These are phyloP conservation scores for Rhizomys pruinosus DNA, from an alignment of 2,113 vertebrate genomes.

Conservation along the genomic window DNA sequence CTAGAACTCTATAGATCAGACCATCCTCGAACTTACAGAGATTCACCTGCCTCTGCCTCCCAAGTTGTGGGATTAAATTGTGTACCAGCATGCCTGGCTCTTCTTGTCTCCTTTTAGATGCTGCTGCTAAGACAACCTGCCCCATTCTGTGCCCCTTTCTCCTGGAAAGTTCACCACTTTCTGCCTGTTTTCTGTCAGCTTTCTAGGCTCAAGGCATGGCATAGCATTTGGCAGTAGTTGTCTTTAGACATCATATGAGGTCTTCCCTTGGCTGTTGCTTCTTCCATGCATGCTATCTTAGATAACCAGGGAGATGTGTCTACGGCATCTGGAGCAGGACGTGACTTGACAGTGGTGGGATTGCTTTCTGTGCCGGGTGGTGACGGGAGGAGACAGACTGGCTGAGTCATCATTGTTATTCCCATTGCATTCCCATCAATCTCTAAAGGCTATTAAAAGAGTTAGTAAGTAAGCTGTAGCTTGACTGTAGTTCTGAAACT, in stretches of 20 bases:
- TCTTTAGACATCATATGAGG: slow-evolving; percentile 11
- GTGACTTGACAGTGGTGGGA: slow-evolving; percentile 40
- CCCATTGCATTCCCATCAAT: slow-evolving; percentile 14
- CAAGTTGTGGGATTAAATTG: too few relatives aligned
- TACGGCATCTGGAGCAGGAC: not conserved
- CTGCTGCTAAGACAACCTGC: not conserved
- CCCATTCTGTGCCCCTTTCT: not conserved
- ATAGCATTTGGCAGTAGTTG: not conserved
- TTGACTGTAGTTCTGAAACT: slow-evolving; percentile 47
- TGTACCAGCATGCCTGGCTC: too few relatives aligned
- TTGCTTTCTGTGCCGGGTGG: slow-evolving; percentile 42
- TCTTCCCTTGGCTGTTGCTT: slow-evolving; percentile 36
- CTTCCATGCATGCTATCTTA: slow-evolving; percentile 4
- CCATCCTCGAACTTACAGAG: too few relatives aligned
- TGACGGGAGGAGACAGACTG: slow-evolving; percentile 27
- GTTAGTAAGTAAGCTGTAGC: slow-evolving; percentile 57
- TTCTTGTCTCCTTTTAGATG: slow-evolving; percentile 8
- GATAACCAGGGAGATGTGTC: slow-evolving; percentile 8
- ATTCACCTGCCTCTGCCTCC: too few relatives aligned
- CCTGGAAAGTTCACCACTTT: not conserved
- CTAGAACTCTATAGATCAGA: too few relatives aligned
- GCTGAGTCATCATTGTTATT: slow-evolving; percentile 67
- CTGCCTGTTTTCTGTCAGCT: slow-evolving; percentile 29
- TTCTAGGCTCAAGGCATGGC: not conserved
- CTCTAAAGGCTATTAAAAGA: slow-evolving; percentile 66